Percentiles rank a stretch among this genome's conserved stretches.
Conservation (phyloP, 2,797 vertebrate species). For the Coccyzus lansbergi region DNA sequence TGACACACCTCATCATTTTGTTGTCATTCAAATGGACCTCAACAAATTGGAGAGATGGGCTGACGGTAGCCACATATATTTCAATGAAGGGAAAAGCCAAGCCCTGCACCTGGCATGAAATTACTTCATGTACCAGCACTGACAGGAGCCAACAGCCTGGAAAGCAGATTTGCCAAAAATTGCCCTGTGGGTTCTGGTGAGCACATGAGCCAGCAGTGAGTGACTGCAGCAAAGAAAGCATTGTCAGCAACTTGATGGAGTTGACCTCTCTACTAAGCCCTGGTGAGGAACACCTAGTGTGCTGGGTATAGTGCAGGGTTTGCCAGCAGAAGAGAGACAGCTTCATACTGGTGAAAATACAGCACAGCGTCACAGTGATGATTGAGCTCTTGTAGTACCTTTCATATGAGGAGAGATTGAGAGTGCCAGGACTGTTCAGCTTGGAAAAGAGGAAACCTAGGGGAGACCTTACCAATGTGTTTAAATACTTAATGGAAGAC, state of each 20-base stretch:
- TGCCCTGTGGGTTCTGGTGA: neutral
- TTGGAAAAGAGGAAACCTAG: neutral
- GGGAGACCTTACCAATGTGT: no score
- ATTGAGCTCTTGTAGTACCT: neutral
- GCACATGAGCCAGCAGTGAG: rapidly evolving
- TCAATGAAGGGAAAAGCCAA: neutral
- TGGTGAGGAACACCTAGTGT: neutral
- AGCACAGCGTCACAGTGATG: neutral
- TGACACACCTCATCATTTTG: neutral
- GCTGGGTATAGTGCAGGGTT: no score
- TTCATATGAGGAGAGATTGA: neutral
- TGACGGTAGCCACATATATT: neutral
- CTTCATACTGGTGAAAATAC: neutral
- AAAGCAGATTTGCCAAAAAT: neutral
- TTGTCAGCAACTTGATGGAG: neutral
- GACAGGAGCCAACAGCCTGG: neutral
- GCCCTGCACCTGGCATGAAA: neutral
- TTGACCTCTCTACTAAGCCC: neutral
- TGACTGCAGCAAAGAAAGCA: neutral
- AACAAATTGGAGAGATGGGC: neutral
- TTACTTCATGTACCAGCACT: neutral
- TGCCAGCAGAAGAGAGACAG: neutral
- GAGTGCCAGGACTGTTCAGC: neutral
- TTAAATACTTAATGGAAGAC: neutral
- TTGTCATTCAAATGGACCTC: neutral